Conservation (phyloP, 1,140 invertebrate species). For the Temnothorax longispinosus region DNA sequence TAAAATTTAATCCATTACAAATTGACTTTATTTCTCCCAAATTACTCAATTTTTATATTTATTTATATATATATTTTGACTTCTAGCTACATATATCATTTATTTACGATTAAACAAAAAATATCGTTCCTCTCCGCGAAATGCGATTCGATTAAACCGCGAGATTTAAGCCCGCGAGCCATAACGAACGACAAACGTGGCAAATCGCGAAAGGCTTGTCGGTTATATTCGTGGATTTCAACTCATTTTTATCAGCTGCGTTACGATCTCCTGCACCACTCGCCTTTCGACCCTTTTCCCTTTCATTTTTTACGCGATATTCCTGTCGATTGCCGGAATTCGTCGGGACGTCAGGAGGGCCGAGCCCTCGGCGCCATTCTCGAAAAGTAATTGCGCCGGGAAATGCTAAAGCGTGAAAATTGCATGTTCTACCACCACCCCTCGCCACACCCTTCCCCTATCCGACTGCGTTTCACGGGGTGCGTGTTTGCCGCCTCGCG, state of each 20-base stretch:
- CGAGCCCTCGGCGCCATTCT: conserved; percentile 59
- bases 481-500: conserved; percentile 36
- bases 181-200: conserved; percentile 6
- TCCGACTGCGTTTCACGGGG: conserved; percentile 40
- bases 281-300: too few species aligned
- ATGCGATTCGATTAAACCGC: conserved; percentile 23
- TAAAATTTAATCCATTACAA: not conserved
- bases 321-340: conserved; percentile 50
- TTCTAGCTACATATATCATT: not conserved
- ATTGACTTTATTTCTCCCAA: not conserved
- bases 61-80: too few species aligned
- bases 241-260: conserved; percentile 31
- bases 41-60: not conserved
- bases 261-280: not conserved
- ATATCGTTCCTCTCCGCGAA: not conserved
- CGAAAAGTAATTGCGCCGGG: conserved; percentile 67
- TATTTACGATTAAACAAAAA: not conserved
- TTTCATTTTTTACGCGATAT: conserved; percentile 51
- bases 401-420: conserved; percentile 73
- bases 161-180: conserved; percentile 1
- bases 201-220: conserved; percentile 3
- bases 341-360: conserved; percentile 60
- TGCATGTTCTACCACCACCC: conserved; percentile 52
- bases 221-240: conserved; percentile 44
- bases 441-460: not conserved